Evolutionary conservation across 2,888 invertebrate genomes (phyloP), one percentile per base, ranked within the genome.

Genomic region (Diloba caeruleocephala): DNA sequence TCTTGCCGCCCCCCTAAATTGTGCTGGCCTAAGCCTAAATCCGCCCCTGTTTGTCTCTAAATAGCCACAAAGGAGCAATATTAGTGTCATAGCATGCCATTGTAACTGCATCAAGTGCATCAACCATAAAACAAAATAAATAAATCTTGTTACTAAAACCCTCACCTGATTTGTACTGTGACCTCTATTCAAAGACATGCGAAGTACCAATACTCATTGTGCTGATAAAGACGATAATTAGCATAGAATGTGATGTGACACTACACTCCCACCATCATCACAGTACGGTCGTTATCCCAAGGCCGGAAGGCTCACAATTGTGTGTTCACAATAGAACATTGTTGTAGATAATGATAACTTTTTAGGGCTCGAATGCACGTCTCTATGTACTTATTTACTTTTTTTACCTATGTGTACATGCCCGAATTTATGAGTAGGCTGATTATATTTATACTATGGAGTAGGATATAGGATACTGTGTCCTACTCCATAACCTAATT

Each of bases 211-310:
- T 44, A 55, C 37, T 49, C 60, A 74, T 64, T 71, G 74, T 63
- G 8, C 48, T 36, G 46, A 36, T 60, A 60, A 71, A 71, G 64
- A 67, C 57, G 50, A 45, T 52, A 66, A 78, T 78, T 78, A 71
- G 71, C 85, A 85, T 85, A 81, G 76, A 84, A 84, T 82, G 78
- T 62, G 76, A 21, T n/a, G n/a, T n/a, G n/a, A 70, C 72, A 70
- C 51, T 42, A 39, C 33, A 34, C 44, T 46, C 38, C 53, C 52
- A 49, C 46, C 5, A 10, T 23, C n/a, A 36, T 50, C 21, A 53
- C 45, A 51, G 49, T 60, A 39, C 28, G 28, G 31, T 23, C 28
- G 31, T 58, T 74, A 71, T 50, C n/a, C 12, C 65, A 68, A 67
- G 68, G 59, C 0, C 8, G 7, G 50, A 61, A 49, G 51, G 59